Evolutionary conservation across 2,888 invertebrate genomes (phyloP).

Genomic region (Perizoma flavofasciatum): DNA sequence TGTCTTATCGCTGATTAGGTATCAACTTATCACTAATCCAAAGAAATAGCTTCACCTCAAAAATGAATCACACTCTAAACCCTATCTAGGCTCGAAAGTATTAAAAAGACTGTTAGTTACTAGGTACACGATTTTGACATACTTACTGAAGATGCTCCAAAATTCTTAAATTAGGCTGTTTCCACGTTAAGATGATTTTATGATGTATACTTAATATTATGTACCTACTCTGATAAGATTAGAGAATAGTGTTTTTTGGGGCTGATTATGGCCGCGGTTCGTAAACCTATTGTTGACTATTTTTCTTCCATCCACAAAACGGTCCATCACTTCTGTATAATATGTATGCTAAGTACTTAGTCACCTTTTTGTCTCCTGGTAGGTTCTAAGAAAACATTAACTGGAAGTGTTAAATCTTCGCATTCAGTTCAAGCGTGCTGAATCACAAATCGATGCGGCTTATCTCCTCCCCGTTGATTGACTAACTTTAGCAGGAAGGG

Average conservation of each 20-base stretch:
- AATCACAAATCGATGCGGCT: constrained; percentile 29
- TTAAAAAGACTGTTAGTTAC: not conserved
- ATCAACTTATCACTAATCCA: constrained; percentile 71
- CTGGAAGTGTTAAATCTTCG: constrained; percentile 4
- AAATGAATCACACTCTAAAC: constrained; percentile 47
- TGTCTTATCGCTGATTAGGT: constrained; percentile 79
- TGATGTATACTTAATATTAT: constrained; percentile 1
- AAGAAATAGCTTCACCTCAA: constrained; percentile 67
- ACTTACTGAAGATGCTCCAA: constrained; percentile 13
- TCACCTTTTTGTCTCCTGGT: not conserved
- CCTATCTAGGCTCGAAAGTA: not conserved
- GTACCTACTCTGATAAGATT: constrained; percentile 11
- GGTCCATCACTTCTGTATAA: no score
- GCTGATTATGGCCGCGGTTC: not conserved
- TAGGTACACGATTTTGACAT: constrained; percentile 27
- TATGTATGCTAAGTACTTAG: not conserved
- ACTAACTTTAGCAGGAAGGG: constrained; percentile 43
- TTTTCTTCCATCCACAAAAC: not conserved
- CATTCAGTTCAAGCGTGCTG: constrained; percentile 20
- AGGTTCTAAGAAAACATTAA: not conserved
- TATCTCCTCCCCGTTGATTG: constrained; percentile 47
- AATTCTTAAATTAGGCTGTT: not conserved
- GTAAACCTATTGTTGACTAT: not conserved
- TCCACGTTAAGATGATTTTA: constrained; percentile 3
- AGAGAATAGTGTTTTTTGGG: constrained; percentile 4